Base-by-base conservation (phyloP, 92 coral and sea anemone species). In the Porites lobata region DNA sequence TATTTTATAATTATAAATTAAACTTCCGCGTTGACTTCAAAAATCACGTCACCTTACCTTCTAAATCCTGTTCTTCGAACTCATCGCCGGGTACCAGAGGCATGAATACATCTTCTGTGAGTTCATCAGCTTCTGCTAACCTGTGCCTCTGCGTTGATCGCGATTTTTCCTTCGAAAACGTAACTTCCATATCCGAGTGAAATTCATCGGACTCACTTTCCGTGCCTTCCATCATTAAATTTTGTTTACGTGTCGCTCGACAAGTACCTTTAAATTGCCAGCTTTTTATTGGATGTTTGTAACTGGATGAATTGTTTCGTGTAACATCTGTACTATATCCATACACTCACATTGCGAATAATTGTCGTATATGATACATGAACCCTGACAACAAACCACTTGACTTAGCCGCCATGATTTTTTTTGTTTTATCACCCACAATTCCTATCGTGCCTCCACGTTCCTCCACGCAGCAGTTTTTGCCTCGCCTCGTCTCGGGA, bases 1-100 rank as follows among this genome's bases (percentile, higher is more conserved):
- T 29, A 29, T 29, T 29, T 54, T 54, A 54, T 12, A 54, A 8
- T 8, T 54, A 9, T 13, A 13, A 13, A 54, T 9, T 56, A 10
- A 56, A 2, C 61, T 9, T 56, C 14, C 66, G 51, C 9, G 26
- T 4, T 38, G 15, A 8, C 57, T 0, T 20, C n/a, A 14, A 47
- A 66, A 53, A 12, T 1, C 8, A 18, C 18, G 5, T 22, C n/a
- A 5, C 4, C 18, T 22, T 64, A 77, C 69, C 77, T 32, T 76
- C 83, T n/a, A 68, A 66, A 19, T 77, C 84, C 2, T 67, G 69
- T 56, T 78, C 89, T 18, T 85, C 83, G 17, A 77, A 85, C 38
- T 85, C 89, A 68, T 85, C 89, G 54, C 77, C 77, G 4, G 56
- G 84, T 20, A 85, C 89, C 70, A 85, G 62, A 2, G 89, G 89